Base-by-base conservation (phyloP, 1,140 invertebrate species). In the Proales similis region DNA sequence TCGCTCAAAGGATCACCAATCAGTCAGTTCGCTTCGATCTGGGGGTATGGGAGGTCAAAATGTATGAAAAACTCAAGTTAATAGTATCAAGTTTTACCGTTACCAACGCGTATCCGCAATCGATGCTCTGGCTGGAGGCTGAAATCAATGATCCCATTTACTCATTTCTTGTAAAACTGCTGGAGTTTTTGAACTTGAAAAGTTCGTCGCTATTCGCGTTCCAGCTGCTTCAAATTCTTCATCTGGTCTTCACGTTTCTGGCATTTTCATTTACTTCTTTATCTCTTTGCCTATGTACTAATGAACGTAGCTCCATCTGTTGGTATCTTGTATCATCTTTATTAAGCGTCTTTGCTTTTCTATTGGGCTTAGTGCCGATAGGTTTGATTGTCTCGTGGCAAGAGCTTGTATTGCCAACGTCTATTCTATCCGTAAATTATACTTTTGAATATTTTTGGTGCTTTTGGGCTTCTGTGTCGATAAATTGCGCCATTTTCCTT, bases 261-360 rank as follows among this genome's bases (percentile, higher is more conserved):
- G 45, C 51, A 2, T 6, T 57, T 9, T 57, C 36, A 42, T 57
- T 57, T 36, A 57, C 51, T 27, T 57, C 51, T 39, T 57, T 57
- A 42, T 42, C 51, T 26, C 32, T 57, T 24, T 57, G 51, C 29
- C 36, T 57, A 17, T 57, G 51, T 57, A 57, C 51, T 6, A 57
- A 26, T 14, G 36, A 57, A 7, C 39, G 45, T 19, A 42, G 36
- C 7, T 42, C 36, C 1, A 24, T 57, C n/a, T 57, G 51, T 26
- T 57, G 51, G 51, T 57, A 57, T 42, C 45, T 57, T 17, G 51
- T 57, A 14, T 57, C 24, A 42, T 57, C 45, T 57, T 57, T 57
- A 22, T 22, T 57, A 9, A 42, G 36, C 30, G 39, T 57, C 24
- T 27, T 57, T 19, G 7, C 36, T 2, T 57, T 57, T 57, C 19